Evolutionary conservation across 2,888 invertebrate species (phyloP), one percentile per base, ranked within the genome.

Genomic region (Melanchra persicariae): DNA sequence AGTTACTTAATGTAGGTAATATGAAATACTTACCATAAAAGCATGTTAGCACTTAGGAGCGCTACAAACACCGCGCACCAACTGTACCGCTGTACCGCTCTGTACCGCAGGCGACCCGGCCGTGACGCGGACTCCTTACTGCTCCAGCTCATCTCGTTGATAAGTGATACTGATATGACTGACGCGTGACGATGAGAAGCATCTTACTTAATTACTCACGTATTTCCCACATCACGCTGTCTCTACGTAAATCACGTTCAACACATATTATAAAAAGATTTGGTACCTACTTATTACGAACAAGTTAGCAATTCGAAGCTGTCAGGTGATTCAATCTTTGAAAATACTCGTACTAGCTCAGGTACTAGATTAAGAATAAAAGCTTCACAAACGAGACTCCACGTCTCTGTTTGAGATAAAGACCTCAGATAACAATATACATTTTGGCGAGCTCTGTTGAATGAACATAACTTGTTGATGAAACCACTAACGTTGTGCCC

Each of bases 401-500:
- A 15, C 15, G 22, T 34, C 30, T 30, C 24, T 22, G 45, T 37
- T n/a, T 2, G 12, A 43, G 34, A 47, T n/a, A 37, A 17, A 26
- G 17, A 3, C 17, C n/a, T n/a, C 24, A 30, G 12, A 34, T 54
- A 24, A 24, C 26, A 43, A 19, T 6, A 34, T 47, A 22, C 57
- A 37, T 24, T 26, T 43, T 30, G 24, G 12, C n/a, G 8, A 15
- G 3, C 34, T 37, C 26, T 37, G 15, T 19, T n/a, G 30, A 49
- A 59, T 19, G 17, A 15, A 1, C 26, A 19, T 71, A 15, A 67
- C 17, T 34, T 34, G 24, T 45, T 55, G 24, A 37, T 26, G 4
- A 19, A 72, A 51, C 8, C 34, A 26, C 24, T 58, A 15, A 73
- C 58, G 26, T 52, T 58, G 1, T 61, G 43, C 55, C 45, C 24